phyloP scores from a whole-genome alignment of 2,113 vertebrate genomes.

The Carlito syrichta region DNA sequence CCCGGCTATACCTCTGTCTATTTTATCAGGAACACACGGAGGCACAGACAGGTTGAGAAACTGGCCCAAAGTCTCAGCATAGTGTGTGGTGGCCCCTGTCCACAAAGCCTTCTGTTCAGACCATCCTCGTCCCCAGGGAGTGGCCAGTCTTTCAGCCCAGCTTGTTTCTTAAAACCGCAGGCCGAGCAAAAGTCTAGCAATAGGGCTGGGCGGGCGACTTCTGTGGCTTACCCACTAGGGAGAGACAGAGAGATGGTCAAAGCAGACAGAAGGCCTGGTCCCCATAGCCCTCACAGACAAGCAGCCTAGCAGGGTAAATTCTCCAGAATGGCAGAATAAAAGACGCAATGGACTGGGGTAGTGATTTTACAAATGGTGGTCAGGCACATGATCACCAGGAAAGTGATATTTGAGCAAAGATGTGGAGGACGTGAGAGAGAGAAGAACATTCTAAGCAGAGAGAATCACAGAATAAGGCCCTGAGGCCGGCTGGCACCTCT shows the following conservation, averaged over 20 bases:
- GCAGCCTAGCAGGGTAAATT: background rate
- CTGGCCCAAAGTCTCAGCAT: background rate
- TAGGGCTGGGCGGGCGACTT: background rate
- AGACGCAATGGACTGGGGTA: no score
- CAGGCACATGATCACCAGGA: background rate
- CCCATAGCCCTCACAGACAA: no score
- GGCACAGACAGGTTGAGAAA: background rate
- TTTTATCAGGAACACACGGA: rapidly evolving
- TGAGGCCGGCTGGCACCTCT: background rate
- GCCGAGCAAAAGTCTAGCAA: no score
- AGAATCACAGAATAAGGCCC: background rate
- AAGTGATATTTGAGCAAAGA: background rate
- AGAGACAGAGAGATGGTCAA: background rate
- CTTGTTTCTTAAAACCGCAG: no score
- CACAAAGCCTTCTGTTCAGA: background rate
- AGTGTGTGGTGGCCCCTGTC: background rate
- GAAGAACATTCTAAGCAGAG: background rate
- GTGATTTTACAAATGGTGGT: rapidly evolving
- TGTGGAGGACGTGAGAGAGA: background rate
- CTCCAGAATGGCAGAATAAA: no score
- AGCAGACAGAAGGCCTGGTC: background rate
- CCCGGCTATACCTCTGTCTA: no score
- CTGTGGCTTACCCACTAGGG: background rate
- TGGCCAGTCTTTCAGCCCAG: background rate
- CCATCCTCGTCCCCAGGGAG: background rate